Evolutionary conservation across 2,888 invertebrate genomes (phyloP).

Genomic region (Neelides folsomi): DNA sequence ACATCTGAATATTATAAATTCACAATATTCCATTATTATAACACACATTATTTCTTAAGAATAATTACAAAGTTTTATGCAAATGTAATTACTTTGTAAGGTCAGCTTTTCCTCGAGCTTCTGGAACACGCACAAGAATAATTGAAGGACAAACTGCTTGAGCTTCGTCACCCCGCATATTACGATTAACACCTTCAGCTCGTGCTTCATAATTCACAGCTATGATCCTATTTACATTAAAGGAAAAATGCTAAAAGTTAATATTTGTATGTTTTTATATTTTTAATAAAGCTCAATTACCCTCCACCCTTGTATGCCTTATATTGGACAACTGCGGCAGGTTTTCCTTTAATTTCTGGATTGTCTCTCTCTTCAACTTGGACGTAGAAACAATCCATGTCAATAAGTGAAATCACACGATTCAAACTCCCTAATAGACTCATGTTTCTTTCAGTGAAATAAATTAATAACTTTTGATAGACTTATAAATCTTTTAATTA

Average conservation of each 20-base stretch:
- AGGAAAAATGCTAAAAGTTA: no score
- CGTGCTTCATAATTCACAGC: conserved; percentile 95
- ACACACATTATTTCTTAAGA: no score
- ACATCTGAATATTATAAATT: no score
- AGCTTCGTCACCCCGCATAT: conserved; percentile 85
- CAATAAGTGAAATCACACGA: conserved; percentile 69
- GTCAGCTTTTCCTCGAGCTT: conserved; percentile 81
- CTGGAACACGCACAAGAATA: conserved; percentile 68
- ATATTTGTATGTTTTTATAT: no score
- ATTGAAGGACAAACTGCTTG: conserved; percentile 77
- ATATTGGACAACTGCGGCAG: conserved; percentile 92
- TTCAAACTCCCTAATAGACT: neutral
- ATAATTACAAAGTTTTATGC: conserved; percentile 2
- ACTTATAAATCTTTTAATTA: no score
- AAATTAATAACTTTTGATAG: no score
- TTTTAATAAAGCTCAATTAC: conserved; percentile 46
- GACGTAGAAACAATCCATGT: conserved; percentile 99
- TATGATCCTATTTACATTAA: conserved; percentile 57
- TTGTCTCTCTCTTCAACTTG: conserved; percentile 92
- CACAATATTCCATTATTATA: no score
- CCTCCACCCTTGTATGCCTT: conserved; percentile 87
- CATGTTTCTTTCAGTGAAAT: no score
- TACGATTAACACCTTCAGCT: conserved; percentile 72
- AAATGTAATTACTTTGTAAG: conserved; percentile 56
- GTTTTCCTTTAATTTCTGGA: conserved; percentile 68